Conservation (phyloP, 1,140 invertebrate genomes). For the Bradysia coprophila region DNA sequence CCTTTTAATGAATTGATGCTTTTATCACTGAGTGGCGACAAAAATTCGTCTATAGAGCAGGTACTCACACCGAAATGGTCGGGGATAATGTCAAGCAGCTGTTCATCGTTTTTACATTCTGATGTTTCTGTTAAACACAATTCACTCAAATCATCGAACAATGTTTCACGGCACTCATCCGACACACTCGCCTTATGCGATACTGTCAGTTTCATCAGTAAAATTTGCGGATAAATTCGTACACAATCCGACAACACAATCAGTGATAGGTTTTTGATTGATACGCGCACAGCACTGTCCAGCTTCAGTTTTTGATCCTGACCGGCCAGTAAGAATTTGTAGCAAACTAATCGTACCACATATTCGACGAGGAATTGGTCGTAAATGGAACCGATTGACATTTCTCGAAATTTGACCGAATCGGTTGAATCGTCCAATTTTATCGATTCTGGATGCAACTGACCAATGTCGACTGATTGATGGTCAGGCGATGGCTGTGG, state of each 20-base stretch:
- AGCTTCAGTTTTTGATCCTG: constrained; percentile 30
- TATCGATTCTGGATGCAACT: neutral
- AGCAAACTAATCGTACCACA: constrained; percentile 16
- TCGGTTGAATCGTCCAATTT: neutral
- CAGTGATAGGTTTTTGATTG: constrained; percentile 61
- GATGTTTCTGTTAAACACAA: neutral
- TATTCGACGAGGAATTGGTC: constrained; percentile 18
- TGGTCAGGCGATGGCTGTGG: neutral
- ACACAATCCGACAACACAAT: constrained; percentile 47
- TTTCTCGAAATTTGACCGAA: neutral
- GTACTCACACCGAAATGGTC: constrained; percentile 19
- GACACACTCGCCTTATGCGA: constrained; percentile 4
- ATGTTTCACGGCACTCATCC: neutral
- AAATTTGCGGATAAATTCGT: constrained; percentile 41
- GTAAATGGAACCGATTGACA: constrained; percentile 13
- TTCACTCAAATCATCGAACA: neutral
- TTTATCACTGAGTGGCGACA: constrained; percentile 13
- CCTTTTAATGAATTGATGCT: too few species aligned
- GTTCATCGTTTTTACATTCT: neutral
- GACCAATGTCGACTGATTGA: neutral
- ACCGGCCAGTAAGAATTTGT: constrained; percentile 47
- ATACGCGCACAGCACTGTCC: constrained; percentile 52
- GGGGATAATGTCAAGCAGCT: constrained; percentile 18
- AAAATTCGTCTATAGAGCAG: constrained; percentile 11
- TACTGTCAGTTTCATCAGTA: constrained; percentile 33